Conservation (phyloP, 2,888 invertebrate species). For the Drosophila sordidula region DNA sequence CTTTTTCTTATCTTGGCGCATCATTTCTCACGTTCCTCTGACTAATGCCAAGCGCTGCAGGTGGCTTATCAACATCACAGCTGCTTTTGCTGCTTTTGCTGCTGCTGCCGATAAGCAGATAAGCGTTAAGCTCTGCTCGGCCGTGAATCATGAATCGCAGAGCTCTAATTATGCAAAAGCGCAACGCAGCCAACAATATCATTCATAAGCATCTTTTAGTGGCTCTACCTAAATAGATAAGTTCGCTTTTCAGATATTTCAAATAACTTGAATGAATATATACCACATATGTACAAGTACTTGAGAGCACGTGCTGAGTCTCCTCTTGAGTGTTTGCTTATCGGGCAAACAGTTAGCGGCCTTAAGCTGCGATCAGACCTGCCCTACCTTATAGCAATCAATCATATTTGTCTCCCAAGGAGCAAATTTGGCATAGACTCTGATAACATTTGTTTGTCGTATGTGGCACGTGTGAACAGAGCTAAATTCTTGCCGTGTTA, state of each 20-base stretch:
- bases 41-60: constrained; percentile 64
- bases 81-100: constrained; percentile 3
- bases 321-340: not conserved
- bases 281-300: not conserved
- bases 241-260: too few relatives aligned
- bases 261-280: too few relatives aligned
- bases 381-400: too few relatives aligned
- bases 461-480: constrained; percentile 20
- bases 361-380: not conserved
- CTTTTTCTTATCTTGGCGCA: constrained; percentile 55
- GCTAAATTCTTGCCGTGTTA: constrained; percentile 24
- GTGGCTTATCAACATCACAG: constrained; percentile 51
- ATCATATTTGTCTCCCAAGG: too few relatives aligned
- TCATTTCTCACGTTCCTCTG: constrained; percentile 73
- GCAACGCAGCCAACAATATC: constrained; percentile 9
- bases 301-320: constrained; percentile 21
- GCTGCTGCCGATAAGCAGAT: too few relatives aligned
- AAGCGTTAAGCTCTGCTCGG: constrained; percentile 22
- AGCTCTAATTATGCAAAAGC: constrained; percentile 8
- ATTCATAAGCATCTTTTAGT: constrained; percentile 21
- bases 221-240: not conserved
- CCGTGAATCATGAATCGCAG: constrained; percentile 43
- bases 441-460: not conserved
- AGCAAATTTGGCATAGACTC: not conserved
- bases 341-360: constrained; percentile 4